Evolutionary conservation across 2,888 invertebrate species (phyloP).

Genomic region (Fragum fragum): DNA sequence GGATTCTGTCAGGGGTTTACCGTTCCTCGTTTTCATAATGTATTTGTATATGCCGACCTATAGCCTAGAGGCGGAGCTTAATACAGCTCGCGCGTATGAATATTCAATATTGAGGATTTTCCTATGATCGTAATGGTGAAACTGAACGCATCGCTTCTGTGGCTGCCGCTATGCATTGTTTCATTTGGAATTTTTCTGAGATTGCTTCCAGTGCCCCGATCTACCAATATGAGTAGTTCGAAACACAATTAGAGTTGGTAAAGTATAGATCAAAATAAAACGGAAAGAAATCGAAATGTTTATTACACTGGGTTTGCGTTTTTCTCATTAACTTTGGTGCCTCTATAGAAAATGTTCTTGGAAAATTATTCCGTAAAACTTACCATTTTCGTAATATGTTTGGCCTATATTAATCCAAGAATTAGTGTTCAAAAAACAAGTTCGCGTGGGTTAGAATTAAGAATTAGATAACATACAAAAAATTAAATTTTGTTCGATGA

Average conservation of each 20-base stretch:
- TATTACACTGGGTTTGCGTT: slow-evolving; percentile 67
- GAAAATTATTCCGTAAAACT: not conserved
- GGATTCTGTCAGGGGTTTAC: slow-evolving; percentile 67
- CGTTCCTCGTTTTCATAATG: slow-evolving; percentile 68
- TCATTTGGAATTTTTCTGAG: slow-evolving; percentile 3
- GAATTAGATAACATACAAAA: too few relatives aligned
- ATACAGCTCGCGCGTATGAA: slow-evolving; percentile 27
- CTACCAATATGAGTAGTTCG: slow-evolving; percentile 3
- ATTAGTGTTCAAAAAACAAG: too few relatives aligned
- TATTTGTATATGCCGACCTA: slow-evolving; percentile 65
- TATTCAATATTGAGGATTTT: slow-evolving; percentile 17
- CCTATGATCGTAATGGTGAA: not conserved
- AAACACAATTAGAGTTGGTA: slow-evolving; percentile 61
- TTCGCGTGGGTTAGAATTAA: too few relatives aligned
- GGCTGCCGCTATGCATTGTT: not conserved
- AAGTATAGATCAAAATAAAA: slow-evolving; percentile 67
- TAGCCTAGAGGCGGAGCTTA: slow-evolving; percentile 62
- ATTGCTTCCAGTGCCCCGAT: not conserved
- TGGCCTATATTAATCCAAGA: too few relatives aligned
- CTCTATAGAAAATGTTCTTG: not conserved
- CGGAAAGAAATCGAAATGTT: slow-evolving; percentile 69
- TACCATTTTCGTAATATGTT: not conserved
- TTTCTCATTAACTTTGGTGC: slow-evolving; percentile 53
- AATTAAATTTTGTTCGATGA: too few relatives aligned
- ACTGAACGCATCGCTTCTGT: not conserved